Conservation (phyloP, 2,113 vertebrate genomes). For the Craseonycteris thonglongyai region DNA sequence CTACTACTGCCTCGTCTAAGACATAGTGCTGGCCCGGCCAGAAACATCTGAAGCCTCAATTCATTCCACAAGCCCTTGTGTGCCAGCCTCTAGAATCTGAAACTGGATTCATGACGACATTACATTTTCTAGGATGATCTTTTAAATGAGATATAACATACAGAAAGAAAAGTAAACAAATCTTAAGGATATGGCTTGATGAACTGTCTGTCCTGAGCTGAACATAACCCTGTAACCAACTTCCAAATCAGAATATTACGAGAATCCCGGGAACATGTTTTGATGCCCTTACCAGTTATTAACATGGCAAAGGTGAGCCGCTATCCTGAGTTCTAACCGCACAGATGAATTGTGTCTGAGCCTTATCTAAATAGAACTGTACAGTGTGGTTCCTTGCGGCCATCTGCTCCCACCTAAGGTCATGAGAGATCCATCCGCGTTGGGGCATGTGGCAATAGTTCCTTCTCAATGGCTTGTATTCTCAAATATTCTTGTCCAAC, state of each 20-base stretch:
- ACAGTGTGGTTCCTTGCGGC: neutral
- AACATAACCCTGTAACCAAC: neutral
- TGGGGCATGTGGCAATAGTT: neutral
- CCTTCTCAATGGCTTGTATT: neutral
- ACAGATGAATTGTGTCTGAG: neutral
- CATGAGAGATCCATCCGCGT: neutral
- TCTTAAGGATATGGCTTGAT: neutral
- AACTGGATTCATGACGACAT: neutral
- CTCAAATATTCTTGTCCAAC: constrained; percentile 64
- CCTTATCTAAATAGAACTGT: neutral
- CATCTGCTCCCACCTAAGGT: neutral
- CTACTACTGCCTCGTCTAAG: neutral
- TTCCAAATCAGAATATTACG: neutral
- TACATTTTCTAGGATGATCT: neutral
- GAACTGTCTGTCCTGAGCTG: neutral
- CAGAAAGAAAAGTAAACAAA: neutral
- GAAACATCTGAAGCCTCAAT: neutral
- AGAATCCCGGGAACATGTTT: neutral
- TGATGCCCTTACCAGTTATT: neutral
- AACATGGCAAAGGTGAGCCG: neutral
- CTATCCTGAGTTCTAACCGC: neutral
- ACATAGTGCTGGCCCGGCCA: neutral
- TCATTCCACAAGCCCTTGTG: neutral
- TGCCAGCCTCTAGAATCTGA: neutral
- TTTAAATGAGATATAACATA: neutral